A percentile compares a stretch with the other conserved stretches of the same genome.
phyloP scores from a whole-genome alignment of 2,113 vertebrate genomes.

The Vulpes lagopus region DNA sequence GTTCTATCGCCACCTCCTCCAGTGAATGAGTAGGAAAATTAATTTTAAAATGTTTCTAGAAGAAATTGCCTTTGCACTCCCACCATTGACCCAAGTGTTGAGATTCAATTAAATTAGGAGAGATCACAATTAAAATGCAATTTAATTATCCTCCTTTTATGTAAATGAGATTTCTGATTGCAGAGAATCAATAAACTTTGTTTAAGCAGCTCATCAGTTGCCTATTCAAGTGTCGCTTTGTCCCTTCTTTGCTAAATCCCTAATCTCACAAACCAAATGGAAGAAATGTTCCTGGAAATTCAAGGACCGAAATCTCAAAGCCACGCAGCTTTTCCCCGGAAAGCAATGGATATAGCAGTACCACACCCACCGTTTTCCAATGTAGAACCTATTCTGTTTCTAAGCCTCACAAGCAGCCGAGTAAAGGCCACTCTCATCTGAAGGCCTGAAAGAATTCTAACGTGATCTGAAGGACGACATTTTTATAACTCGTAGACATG shows the following conservation, averaged over 20 bases:
- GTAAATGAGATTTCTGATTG: conserved; percentile 75
- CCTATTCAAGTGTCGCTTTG: conserved; percentile 35
- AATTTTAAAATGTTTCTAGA: conserved; percentile 70
- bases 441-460: neutral
- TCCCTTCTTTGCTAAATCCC: conserved; percentile 64
- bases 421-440: neutral
- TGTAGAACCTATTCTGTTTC: neutral
- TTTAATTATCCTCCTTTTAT: conserved; percentile 81
- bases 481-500: neutral
- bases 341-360: neutral
- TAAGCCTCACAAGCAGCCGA: neutral
- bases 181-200: conserved; percentile 71
- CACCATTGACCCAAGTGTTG: conserved; percentile 47
- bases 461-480: neutral
- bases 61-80: conserved; percentile 67
- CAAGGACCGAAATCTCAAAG: conserved; percentile 31
- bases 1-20: neutral
- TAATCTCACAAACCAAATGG: neutral
- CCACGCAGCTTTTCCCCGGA: conserved; percentile 40
- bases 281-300: conserved; percentile 65
- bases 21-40: conserved; percentile 36
- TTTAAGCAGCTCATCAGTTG: conserved; percentile 67
- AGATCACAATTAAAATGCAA: conserved; percentile 72
- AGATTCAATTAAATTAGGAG: conserved; percentile 79
- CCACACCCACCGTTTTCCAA: conserved; percentile 2